Evolutionary conservation across 2,888 invertebrate genomes (phyloP).

Genomic region (Lithophane socia): DNA sequence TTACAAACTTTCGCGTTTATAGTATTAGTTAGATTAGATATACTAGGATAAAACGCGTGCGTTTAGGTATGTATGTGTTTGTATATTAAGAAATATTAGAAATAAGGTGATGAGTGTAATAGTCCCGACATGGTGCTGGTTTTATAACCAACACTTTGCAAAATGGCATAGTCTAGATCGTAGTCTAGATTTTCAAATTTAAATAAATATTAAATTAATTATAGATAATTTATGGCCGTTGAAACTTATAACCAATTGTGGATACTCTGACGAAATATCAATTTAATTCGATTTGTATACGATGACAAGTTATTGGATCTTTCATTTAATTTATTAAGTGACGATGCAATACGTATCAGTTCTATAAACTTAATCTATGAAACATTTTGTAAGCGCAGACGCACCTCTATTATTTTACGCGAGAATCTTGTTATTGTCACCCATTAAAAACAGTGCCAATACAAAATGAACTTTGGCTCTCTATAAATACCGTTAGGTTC

Average conservation of each 20-base stretch:
- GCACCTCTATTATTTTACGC: constrained; percentile 50
- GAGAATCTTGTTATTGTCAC: constrained; percentile 48
- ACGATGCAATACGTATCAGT: neutral
- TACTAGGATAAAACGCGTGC: neutral
- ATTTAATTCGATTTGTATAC: neutral
- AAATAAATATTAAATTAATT: constrained; percentile 14
- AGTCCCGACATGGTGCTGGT: neutral
- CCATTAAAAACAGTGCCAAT: constrained; percentile 22
- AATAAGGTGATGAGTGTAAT: neutral
- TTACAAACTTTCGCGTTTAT: too few relatives aligned
- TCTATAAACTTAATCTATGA: constrained; percentile 42
- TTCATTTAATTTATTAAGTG: neutral
- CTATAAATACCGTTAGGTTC: constrained; percentile 17
- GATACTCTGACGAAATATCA: constrained; percentile 11
- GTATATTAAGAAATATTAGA: neutral
- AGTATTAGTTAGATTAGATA: too few relatives aligned
- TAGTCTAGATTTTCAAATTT: neutral
- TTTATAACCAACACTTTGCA: constrained; percentile 2
- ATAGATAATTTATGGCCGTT: constrained; percentile 1
- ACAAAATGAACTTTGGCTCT: constrained; percentile 3
- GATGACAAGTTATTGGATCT: neutral
- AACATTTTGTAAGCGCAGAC: constrained; percentile 48
- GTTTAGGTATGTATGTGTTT: neutral
- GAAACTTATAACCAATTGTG: constrained; percentile 6
- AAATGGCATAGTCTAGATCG: constrained; percentile 1